Conservation (phyloP, 2,888 invertebrate species). For the Adelphocoris suturalis region DNA sequence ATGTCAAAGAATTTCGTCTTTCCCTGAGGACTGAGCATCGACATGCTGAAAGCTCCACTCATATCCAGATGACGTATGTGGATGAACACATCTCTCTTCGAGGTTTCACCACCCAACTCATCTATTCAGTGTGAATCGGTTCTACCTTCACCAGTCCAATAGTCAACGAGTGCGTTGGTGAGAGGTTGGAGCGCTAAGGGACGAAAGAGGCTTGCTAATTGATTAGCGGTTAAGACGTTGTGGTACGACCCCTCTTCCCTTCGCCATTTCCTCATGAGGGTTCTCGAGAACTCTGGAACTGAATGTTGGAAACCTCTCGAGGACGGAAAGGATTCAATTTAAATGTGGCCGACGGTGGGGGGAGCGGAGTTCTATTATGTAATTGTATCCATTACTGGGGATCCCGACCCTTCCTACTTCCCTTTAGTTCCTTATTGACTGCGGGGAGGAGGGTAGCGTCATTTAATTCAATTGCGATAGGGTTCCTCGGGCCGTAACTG, state of each 20-base stretch:
- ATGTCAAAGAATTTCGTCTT: too few relatives aligned
- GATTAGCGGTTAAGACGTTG: slow-evolving; percentile 39
- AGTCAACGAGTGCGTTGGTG: background rate
- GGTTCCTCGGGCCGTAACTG: too few relatives aligned
- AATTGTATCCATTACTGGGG: slow-evolving; percentile 24
- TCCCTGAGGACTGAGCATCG: too few relatives aligned
- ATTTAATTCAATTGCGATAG: too few relatives aligned
- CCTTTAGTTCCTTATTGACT: background rate
- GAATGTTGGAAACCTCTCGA: background rate
- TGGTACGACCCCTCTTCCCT: background rate
- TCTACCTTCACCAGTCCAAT: background rate
- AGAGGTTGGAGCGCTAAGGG: background rate
- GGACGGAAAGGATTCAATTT: slow-evolving; percentile 29
- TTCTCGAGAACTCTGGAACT: slow-evolving; percentile 7
- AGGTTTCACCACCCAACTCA: too few relatives aligned
- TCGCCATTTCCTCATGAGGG: background rate
- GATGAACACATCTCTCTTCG: too few relatives aligned
- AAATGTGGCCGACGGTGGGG: background rate
- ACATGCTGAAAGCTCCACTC: too few relatives aligned
- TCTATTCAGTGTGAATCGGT: background rate
- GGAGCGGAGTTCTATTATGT: background rate
- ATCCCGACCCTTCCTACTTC: slow-evolving; percentile 5
- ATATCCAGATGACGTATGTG: too few relatives aligned
- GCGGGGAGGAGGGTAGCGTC: background rate
- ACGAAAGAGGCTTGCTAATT: background rate